A percentile compares a stretch with the other conserved stretches of the same genome.
phyloP scores from a whole-genome alignment of 2,797 vertebrate species.

The Bovichtus diacanthus region DNA sequence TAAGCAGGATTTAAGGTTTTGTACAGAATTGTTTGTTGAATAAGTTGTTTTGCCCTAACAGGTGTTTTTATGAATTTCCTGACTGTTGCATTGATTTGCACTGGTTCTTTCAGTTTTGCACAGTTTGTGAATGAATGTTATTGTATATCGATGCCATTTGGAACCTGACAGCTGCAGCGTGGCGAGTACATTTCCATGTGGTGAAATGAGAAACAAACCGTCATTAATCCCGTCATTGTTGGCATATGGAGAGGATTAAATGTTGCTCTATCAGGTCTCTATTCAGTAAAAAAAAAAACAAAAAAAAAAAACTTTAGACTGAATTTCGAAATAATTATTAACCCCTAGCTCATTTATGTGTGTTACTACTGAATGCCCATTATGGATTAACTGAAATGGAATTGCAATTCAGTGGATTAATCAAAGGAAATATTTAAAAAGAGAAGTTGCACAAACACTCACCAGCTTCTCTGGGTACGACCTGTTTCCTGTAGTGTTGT shows the following conservation, averaged over 20 bases:
- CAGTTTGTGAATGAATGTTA: conserved; percentile 41
- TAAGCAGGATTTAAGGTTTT: conserved; percentile 42
- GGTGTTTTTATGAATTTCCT: conserved; percentile 29
- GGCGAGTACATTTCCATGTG: neutral
- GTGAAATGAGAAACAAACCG: neutral
- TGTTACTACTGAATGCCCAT: conserved; percentile 25
- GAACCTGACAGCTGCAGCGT: neutral
- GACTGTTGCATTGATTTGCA: conserved; percentile 63
- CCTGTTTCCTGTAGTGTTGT: conserved; percentile 27
- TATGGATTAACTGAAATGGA: conserved; percentile 11
- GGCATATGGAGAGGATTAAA: neutral
- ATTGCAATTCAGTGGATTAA: conserved; percentile 8
- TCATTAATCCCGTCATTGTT: neutral
- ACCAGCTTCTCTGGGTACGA: neutral
- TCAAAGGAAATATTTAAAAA: neutral
- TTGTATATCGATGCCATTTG: conserved; percentile 10
- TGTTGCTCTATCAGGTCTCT: neutral
- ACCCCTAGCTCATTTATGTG: conserved; percentile 5
- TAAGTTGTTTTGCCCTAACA: conserved; percentile 2
- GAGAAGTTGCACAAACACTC: neutral
- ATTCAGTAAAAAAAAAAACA: no score
- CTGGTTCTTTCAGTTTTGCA: conserved; percentile 56
- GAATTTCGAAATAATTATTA: conserved; percentile 6
- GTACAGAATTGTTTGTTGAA: conserved; percentile 24
- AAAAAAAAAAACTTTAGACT: neutral